Evolutionary conservation across 2,888 invertebrate genomes (phyloP), one percentile per base, ranked within the genome.

Genomic region (Lithosia quadra): DNA sequence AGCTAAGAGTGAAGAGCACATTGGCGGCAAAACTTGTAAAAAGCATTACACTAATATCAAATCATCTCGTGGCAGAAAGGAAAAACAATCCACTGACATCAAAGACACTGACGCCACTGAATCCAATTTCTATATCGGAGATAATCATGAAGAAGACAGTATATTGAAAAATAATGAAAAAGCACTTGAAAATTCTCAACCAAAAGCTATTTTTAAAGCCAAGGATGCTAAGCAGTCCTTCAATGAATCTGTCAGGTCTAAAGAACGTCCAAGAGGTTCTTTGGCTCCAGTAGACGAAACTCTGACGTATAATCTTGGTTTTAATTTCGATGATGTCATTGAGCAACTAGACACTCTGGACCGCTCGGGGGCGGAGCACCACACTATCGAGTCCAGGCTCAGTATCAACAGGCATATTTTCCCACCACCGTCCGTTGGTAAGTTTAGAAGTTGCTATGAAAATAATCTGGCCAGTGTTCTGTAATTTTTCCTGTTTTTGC

Each of bases 11-110:
- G 84, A 85, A 2, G 87, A 88, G 28, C 80, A 81, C 49, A 73
- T 78, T 0, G 71, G 75, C 1, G 71, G 68, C 5, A 88, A 79
- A 65, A 70, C 85, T 5, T 94, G 94, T 75, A 94, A 94, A 78
- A 94, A 94, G 67, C 94, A 94, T 72, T 84, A 92, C 81, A 89
- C 88, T 0, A 94, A 94, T 65, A 94, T 93, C 49, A 94, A 94
- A 71, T 91, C 88, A 0, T 92, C 93, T 0, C 82, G 85, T 57
- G 86, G 86, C 18, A 90, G 82, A 73, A 89, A 88, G 39, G 86
- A 86, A 65, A 90, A 87, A 53, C 85, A 88, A 65, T 82, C 83
- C 0, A 73, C 88, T 0, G 93, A 93, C 39, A 85, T 90, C 8
- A 93, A 93, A 75, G 93, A 93, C 59, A 79, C 86, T 28, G 93